Conservation (phyloP, 2,113 vertebrate genomes). For the Vombatus ursinus region DNA sequence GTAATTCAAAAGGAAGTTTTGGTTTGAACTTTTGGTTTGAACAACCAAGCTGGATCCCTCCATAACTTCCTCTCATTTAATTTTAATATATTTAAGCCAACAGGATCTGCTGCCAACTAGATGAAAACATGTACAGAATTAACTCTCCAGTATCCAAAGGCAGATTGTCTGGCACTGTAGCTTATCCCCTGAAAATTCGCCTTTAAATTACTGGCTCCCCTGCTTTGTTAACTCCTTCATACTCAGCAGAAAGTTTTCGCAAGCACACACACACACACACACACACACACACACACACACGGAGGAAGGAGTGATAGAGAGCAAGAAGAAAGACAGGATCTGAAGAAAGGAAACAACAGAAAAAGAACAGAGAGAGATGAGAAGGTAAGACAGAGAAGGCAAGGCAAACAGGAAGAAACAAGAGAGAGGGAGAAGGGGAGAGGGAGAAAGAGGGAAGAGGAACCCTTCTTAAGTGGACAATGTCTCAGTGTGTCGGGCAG, state of each 20-base stretch:
- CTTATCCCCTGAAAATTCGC: neutral
- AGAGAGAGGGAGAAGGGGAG: neutral
- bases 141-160: too few species aligned
- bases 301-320: neutral
- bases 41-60: too few species aligned
- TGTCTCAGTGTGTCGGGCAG: neutral
- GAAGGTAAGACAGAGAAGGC: neutral
- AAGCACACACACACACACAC: conserved; percentile 11
- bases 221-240: neutral
- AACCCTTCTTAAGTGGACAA: neutral
- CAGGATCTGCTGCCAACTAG: too few species aligned
- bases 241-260: neutral
- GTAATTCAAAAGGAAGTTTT: too few species aligned
- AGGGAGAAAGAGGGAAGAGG: neutral
- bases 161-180: neutral
- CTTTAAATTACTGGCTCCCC: neutral
- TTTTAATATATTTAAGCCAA: too few species aligned
- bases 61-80: too few species aligned
- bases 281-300: neutral
- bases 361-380: neutral
- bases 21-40: too few species aligned
- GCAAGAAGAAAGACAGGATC: neutral
- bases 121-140: too few species aligned
- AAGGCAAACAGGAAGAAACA: neutral
- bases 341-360: neutral